Conservation (phyloP, 1,140 invertebrate species). For the Lamellibrachia luymesi region DNA sequence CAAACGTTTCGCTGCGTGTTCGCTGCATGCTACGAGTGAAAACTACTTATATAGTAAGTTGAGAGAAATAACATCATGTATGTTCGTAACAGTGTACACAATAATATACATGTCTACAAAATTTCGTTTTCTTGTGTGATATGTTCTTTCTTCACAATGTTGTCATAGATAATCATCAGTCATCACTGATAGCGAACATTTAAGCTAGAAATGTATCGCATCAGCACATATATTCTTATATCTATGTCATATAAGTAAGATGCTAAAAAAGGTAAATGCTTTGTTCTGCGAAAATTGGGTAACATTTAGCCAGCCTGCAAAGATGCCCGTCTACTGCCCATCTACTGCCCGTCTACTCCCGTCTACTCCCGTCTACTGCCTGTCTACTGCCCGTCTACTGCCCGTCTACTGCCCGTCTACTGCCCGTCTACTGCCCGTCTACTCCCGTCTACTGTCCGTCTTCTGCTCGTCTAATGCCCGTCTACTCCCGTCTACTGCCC, state of each 20-base stretch:
- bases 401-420: too few relatives aligned
- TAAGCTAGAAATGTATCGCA: neutral
- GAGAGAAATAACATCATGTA: neutral
- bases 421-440: too few relatives aligned
- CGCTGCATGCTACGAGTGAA: neutral
- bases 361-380: too few relatives aligned
- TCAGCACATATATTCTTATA: neutral
- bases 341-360: neutral
- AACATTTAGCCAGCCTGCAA: too few relatives aligned
- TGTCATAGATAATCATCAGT: neutral
- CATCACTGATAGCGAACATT: neutral
- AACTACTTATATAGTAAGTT: neutral
- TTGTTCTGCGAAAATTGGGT: too few relatives aligned
- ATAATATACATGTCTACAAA: neutral
- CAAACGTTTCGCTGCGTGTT: neutral
- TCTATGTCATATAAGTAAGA: neutral
- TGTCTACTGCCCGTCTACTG: too few relatives aligned
- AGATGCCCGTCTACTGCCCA: neutral
- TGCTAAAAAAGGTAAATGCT: too few relatives aligned
- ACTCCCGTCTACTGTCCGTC: too few relatives aligned
- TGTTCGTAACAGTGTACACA: neutral
- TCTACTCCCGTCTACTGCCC: too few relatives aligned
- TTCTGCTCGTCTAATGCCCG: too few relatives aligned
- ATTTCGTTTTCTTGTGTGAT: neutral
- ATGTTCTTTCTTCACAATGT: neutral